phyloP scores from a whole-genome alignment of 2,888 invertebrate genomes.

The Elmis aenea region DNA sequence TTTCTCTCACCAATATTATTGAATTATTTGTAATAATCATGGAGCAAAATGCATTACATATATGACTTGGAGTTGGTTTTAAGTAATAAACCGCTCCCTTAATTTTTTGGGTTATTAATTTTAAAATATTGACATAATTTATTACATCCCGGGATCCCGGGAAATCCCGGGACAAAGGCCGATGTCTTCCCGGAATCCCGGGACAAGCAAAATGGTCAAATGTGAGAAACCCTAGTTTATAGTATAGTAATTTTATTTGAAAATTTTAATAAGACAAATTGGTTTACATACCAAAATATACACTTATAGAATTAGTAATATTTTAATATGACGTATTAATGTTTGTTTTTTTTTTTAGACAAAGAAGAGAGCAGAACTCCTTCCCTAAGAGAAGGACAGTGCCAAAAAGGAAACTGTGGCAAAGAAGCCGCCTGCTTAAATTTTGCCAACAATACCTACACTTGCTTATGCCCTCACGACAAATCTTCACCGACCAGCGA shows the following conservation, averaged over 20 bases:
- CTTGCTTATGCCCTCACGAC: constrained; percentile 65
- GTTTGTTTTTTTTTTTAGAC: constrained; percentile 10
- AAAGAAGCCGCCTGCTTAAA: constrained; percentile 59
- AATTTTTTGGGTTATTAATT: too few relatives aligned
- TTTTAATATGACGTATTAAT: not conserved
- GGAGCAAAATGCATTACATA: too few relatives aligned
- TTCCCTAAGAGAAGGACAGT: constrained; percentile 41
- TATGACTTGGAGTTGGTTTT: too few relatives aligned
- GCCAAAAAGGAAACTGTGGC: constrained; percentile 53
- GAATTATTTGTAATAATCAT: too few relatives aligned
- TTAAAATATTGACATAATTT: too few relatives aligned
- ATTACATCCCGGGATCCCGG: too few relatives aligned
- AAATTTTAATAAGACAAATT: constrained; percentile 1
- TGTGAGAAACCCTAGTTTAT: too few relatives aligned
- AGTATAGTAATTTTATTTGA: not conserved
- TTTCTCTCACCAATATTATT: too few relatives aligned
- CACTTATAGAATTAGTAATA: not conserved
- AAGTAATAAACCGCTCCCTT: too few relatives aligned
- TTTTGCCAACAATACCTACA: constrained; percentile 50
- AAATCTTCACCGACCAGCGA: constrained; percentile 57
- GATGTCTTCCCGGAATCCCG: too few relatives aligned
- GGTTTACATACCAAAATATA: not conserved
- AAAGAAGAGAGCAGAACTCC: constrained; percentile 23
- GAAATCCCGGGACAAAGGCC: too few relatives aligned
- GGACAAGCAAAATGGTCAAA: too few relatives aligned